Evolutionary conservation across 2,113 vertebrate genomes (phyloP).

Genomic region (Noturus placidus): DNA sequence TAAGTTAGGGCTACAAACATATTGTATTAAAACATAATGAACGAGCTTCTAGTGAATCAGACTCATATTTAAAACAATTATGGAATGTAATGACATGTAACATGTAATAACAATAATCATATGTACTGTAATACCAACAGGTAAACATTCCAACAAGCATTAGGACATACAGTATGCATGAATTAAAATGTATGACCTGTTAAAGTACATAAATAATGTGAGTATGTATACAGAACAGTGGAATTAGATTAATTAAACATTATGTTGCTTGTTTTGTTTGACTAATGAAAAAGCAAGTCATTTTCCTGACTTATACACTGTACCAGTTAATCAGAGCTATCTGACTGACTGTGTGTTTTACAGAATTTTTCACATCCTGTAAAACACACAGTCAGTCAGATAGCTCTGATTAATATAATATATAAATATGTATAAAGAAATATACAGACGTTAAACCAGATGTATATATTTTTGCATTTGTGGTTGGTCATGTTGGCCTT

Average conservation of each 20-base stretch:
- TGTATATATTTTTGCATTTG: neutral
- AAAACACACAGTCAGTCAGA: too few relatives aligned
- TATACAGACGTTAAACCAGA: neutral
- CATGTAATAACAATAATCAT: neutral
- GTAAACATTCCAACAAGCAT: neutral
- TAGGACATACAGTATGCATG: neutral
- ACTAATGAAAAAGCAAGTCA: neutral
- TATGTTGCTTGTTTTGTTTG: neutral
- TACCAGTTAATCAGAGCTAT: neutral
- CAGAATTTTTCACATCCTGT: too few relatives aligned
- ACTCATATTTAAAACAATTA: neutral
- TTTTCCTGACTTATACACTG: neutral
- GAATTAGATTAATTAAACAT: neutral
- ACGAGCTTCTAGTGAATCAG: neutral
- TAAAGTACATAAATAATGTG: neutral
- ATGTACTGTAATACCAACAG: neutral
- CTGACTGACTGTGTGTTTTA: neutral
- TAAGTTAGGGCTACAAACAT: neutral
- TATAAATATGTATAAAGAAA: neutral
- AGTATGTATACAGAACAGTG: neutral
- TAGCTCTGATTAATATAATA: too few relatives aligned
- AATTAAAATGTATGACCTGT: slow-evolving; percentile 1
- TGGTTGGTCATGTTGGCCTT: neutral
- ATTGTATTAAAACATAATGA: neutral
- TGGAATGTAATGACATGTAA: neutral